phyloP scores from a whole-genome alignment of 2,113 vertebrate genomes.

The Lonchura striata region DNA sequence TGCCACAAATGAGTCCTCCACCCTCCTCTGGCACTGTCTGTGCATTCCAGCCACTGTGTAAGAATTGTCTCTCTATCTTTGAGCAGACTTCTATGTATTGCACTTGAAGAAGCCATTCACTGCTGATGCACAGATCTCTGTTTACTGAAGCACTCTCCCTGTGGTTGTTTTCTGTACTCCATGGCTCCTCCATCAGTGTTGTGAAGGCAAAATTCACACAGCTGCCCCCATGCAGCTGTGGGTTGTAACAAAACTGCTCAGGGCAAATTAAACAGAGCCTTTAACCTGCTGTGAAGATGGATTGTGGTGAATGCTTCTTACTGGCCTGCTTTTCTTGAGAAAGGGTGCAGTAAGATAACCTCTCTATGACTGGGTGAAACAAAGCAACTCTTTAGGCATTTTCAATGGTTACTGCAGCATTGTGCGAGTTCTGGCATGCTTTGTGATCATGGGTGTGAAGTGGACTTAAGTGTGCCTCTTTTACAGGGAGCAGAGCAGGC shows the following conservation, averaged over 20 bases:
- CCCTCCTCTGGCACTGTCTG: background rate
- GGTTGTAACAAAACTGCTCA: background rate
- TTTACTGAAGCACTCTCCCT: background rate
- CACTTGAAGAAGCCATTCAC: background rate
- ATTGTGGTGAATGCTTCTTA: background rate
- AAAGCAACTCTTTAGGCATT: background rate
- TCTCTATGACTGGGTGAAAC: background rate
- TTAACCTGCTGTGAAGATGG: background rate
- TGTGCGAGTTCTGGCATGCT: background rate
- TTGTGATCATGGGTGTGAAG: background rate
- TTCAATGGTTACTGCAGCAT: background rate
- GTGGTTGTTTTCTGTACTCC: background rate
- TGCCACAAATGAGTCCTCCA: accelerated
- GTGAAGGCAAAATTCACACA: background rate
- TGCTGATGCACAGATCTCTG: background rate
- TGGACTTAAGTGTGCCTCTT: background rate
- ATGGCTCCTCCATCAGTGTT: background rate
- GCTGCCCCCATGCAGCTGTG: background rate
- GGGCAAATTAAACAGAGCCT: background rate
- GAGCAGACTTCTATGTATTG: background rate
- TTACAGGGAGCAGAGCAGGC: constrained; percentile 52
- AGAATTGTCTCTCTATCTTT: background rate
- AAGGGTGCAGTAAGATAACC: background rate
- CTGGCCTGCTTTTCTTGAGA: background rate
- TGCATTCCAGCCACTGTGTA: background rate